These are phyloP conservation scores for Bradypus variegatus DNA, from an alignment of 2,797 vertebrate genomes.

Conservation along the genomic window DNA sequence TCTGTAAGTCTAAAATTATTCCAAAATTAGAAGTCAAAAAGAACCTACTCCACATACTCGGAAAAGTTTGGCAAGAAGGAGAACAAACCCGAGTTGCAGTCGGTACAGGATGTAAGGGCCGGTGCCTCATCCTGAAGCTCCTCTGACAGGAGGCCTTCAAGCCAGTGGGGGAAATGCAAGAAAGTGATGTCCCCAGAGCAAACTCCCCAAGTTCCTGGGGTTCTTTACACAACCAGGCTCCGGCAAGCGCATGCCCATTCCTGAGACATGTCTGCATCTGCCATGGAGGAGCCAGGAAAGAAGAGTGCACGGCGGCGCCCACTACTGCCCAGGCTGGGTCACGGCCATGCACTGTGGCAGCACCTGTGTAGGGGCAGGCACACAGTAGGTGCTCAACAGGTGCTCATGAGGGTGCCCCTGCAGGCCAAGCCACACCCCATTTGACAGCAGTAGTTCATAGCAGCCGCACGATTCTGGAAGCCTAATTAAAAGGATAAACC, in stretches of 20 bases:
- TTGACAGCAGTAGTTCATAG: too few relatives aligned
- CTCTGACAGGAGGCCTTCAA: background rate
- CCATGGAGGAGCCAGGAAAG: too few relatives aligned
- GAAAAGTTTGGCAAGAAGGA: background rate
- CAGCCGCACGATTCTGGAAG: rapidly evolving
- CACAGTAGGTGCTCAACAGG: rapidly evolving
- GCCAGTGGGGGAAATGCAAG: rapidly evolving
- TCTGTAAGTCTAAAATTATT: background rate
- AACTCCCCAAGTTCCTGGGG: background rate
- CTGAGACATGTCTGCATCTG: rapidly evolving
- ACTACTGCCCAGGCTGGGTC: background rate
- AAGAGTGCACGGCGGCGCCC: background rate
- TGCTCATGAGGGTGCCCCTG: background rate
- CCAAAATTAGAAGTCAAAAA: background rate
- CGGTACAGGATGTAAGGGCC: rapidly evolving
- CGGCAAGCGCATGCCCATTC: rapidly evolving
- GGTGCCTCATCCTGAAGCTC: background rate
- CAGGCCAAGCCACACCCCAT: too few relatives aligned
- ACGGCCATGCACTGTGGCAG: rapidly evolving
- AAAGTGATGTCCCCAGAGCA: background rate
- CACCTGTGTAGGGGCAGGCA: rapidly evolving
- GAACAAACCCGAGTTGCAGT: background rate
- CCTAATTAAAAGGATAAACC: too few relatives aligned
- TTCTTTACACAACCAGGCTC: too few relatives aligned
- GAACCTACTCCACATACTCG: rapidly evolving